These are phyloP conservation scores for Serilophus lunatus DNA, from an alignment of 2,113 vertebrate species.

Conservation along the genomic window DNA sequence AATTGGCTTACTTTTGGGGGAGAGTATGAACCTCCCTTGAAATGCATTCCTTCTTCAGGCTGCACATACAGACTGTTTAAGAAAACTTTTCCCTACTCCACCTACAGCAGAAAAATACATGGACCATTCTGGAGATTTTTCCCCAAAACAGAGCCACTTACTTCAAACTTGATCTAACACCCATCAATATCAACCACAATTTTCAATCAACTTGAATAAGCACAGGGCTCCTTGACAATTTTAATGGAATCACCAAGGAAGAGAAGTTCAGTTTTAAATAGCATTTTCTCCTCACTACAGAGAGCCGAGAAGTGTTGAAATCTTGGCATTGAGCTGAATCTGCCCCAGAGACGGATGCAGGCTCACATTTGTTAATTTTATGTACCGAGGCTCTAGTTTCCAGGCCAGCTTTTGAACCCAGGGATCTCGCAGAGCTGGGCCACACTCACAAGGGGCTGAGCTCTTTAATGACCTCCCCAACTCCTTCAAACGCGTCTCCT, in stretches of 20 bases:
- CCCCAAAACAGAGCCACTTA: neutral
- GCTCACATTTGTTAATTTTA: neutral
- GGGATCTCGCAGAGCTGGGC: neutral
- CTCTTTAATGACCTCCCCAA: neutral
- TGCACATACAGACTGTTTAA: neutral
- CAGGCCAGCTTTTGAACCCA: neutral
- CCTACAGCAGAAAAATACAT: neutral
- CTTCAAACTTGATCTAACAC: neutral
- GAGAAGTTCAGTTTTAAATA: neutral
- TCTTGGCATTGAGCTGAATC: neutral
- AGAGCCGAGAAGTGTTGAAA: neutral
- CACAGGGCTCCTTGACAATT: neutral
- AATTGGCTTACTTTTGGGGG: neutral
- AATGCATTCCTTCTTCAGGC: neutral
- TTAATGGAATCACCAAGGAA: neutral
- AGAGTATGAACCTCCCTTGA: neutral
- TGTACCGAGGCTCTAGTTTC: neutral
- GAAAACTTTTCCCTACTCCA: neutral
- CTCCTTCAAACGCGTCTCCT: conserved; percentile 40
- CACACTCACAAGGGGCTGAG: neutral
- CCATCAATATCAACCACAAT: neutral
- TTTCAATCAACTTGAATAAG: neutral
- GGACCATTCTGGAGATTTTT: neutral
- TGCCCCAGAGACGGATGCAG: neutral
- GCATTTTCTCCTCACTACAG: neutral